These are phyloP conservation scores for Geotrupes spiniger DNA, from an alignment of 2,888 invertebrate genomes.

Conservation along the genomic window DNA sequence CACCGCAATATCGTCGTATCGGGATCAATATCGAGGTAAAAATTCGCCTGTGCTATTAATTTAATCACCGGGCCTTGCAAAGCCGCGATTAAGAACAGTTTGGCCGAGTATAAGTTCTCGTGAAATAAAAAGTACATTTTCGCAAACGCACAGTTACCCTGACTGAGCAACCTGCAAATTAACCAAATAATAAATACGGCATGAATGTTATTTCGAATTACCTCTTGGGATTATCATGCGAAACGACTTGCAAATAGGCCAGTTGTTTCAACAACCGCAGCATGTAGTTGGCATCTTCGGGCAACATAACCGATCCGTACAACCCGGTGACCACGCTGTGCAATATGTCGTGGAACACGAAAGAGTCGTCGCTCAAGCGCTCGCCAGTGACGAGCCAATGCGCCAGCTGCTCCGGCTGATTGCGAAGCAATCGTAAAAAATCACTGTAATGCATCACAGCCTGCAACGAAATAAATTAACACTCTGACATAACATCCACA, in stretches of 20 bases:
- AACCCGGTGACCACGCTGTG: conserved; percentile 63
- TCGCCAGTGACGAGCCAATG: conserved; percentile 68
- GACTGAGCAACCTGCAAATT: conserved; percentile 66
- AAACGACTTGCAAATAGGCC: conserved; percentile 68
- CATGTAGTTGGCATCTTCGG: conserved; percentile 69
- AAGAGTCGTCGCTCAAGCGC: conserved; percentile 48
- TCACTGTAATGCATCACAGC: conserved; percentile 28
- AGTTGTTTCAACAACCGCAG: conserved; percentile 65
- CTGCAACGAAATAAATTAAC: conserved; percentile 17
- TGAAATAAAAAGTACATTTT: conserved; percentile 83
- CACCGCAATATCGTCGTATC: conserved; percentile 13
- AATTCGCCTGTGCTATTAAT: conserved; percentile 86
- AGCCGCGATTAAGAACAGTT: conserved; percentile 89
- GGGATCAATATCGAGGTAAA: conserved; percentile 89
- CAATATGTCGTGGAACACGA: conserved; percentile 46
- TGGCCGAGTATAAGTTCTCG: conserved; percentile 86
- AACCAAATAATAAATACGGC: no score
- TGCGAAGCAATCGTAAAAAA: conserved; percentile 65
- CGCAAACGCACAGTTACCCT: conserved; percentile 84
- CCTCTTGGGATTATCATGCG: conserved; percentile 66
- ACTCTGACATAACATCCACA: neutral
- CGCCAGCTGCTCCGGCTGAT: conserved; percentile 68
- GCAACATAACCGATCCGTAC: conserved; percentile 72
- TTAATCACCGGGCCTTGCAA: conserved; percentile 89
- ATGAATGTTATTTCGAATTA: no score